Evolutionary conservation across 1,140 invertebrate genomes (phyloP).

Genomic region (Condylostylus longicornis): DNA sequence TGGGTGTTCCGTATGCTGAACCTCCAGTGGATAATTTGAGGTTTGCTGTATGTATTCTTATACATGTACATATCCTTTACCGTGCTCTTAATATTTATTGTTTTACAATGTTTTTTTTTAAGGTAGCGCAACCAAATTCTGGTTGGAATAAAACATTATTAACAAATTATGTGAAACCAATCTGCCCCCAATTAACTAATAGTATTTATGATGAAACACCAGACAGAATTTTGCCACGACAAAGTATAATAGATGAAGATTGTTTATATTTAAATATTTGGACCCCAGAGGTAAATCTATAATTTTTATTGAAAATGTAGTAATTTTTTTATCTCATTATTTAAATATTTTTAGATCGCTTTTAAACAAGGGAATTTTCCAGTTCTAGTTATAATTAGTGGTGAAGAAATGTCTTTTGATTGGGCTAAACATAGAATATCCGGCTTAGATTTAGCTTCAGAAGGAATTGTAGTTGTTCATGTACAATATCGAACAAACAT

Average conservation of each 20-base stretch:
- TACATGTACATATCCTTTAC: not conserved
- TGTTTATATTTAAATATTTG: constrained; percentile 41
- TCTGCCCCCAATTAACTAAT: constrained; percentile 36
- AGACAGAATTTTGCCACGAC: constrained; percentile 12
- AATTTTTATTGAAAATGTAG: not conserved
- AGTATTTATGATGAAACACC: constrained; percentile 25
- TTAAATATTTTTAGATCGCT: constrained; percentile 27
- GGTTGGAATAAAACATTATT: constrained; percentile 35
- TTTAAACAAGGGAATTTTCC: constrained; percentile 38
- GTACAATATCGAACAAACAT: constrained; percentile 47
- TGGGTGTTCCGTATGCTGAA: constrained; percentile 52
- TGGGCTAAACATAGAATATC: constrained; percentile 35
- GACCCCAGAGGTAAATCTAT: constrained; percentile 34
- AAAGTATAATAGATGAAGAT: constrained; percentile 32
- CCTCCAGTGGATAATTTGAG: constrained; percentile 43
- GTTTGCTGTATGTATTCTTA: constrained; percentile 33
- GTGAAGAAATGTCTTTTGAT: constrained; percentile 35
- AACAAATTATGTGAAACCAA: constrained; percentile 33
- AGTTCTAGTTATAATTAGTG: constrained; percentile 42
- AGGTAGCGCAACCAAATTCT: constrained; percentile 34
- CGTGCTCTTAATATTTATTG: not conserved
- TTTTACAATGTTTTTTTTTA: constrained; percentile 1
- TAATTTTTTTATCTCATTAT: not conserved
- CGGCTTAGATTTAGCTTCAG: constrained; percentile 47
- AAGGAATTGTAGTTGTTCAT: constrained; percentile 47